Base-by-base conservation (phyloP, 2,888 invertebrate genomes). In the Unio delphinus region DNA sequence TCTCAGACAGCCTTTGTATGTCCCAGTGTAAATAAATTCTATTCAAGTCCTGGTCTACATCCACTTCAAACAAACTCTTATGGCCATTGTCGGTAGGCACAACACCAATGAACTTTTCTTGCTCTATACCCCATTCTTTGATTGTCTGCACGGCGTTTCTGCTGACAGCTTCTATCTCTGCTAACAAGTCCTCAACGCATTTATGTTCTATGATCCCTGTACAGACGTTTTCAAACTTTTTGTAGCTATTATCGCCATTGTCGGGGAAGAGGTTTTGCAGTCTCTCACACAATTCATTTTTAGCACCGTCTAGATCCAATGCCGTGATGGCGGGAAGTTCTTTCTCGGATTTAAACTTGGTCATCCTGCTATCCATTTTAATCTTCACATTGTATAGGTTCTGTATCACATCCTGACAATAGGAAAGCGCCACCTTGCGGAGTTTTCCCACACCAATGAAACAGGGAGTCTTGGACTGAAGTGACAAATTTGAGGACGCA, bases 361-460 rank as follows among this genome's bases (percentile, higher is more conserved):
- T 60, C 2, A 55, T 28, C 54, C 23, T 60, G 57, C 80, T 74
- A 15, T 70, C 70, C 11, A 78, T 59, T 61, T 81, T 81, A 60
- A 71, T 67, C 54, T 74, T 72, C 23, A 81, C 74, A 61, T 81
- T 81, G 70, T 81, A 75, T 34, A 81, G 65, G 68, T 81, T 81
- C 23, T 72, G 65, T 15, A 79, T 65, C 0, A 67, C 63, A 34
- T 76, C 76, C 60, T 80, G 76, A 4, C 75, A 66, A 28, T 73
- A 75, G 6, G 78, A 75, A 65, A 80, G 65, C 1, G 68, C 72
- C 28, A 78, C 66, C 28, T 74, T 75, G 65, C 76, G 67, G 28
- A 81, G 64, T 26, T 75, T 78, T 45, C 78, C 78, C 26, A 76
- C 71, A 54, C 81, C 78, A 28, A 65, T 45, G 20, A 60, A 56